A percentile compares a stretch with the other conserved stretches of the same genome.
These are phyloP conservation scores for Larimichthys polyactis DNA, from an alignment of 2,113 vertebrate genomes.

Conservation along the genomic window DNA sequence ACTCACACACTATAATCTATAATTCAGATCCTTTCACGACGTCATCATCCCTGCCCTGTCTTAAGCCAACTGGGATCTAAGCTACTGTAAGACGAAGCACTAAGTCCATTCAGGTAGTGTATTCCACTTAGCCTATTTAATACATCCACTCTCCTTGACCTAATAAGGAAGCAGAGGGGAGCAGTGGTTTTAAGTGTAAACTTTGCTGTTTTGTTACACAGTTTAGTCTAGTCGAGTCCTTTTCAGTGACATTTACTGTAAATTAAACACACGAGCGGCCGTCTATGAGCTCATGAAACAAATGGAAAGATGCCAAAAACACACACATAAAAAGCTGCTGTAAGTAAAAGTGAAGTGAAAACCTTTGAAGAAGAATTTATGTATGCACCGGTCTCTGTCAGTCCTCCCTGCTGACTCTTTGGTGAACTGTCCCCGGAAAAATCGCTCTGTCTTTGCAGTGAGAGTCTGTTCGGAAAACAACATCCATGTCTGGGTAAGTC, in stretches of 20 bases:
- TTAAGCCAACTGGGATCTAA: constrained; percentile 68
- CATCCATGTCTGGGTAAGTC: no score
- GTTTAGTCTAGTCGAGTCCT: not conserved
- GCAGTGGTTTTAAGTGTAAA: constrained; percentile 8
- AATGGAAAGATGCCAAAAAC: not conserved
- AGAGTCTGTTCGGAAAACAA: no score
- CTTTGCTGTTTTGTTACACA: constrained; percentile 4
- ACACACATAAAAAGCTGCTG: not conserved
- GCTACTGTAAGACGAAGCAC: constrained; percentile 50
- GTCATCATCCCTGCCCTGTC: constrained; percentile 64
- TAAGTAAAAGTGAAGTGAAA: constrained; percentile 11
- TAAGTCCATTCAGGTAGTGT: constrained; percentile 52
- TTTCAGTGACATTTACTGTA: constrained; percentile 1
- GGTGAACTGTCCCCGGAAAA: no score
- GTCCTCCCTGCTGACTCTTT: no score
- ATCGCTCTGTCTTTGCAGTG: no score
- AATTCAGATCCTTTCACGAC: constrained; percentile 66
- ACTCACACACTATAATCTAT: constrained; percentile 71
- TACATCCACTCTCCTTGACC: constrained; percentile 62
- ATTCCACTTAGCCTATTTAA: constrained; percentile 64
- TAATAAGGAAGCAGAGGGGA: constrained; percentile 58
- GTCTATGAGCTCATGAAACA: not conserved
- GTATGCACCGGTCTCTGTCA: no score
- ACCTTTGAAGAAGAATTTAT: not conserved
- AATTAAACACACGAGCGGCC: not conserved